Base-by-base conservation (phyloP, 2,888 invertebrate genomes). In the Asteroscopus sphinx region DNA sequence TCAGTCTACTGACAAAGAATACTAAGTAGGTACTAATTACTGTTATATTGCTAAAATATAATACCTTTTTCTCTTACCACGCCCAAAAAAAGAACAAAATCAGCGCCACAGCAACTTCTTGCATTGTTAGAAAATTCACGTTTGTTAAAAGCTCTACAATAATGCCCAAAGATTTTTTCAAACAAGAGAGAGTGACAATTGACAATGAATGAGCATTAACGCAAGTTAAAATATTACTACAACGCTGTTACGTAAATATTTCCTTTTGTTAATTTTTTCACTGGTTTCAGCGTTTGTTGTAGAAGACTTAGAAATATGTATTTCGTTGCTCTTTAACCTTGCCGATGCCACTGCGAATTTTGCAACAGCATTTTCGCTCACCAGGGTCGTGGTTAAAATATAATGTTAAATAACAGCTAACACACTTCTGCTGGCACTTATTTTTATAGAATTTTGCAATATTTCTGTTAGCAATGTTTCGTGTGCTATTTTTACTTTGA, bases 341-440 rank as follows among this genome's bases (percentile, higher is more conserved):
- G 75, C 47, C 30, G 73, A 73, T 73, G 70, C 63, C 46, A 57
- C 62, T 40, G 52, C 16, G 32, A 59, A 58, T 77, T 71, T 77
- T 56, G 68, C 44, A 68, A 75, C 32, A 49, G 52, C 39, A 57
- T 54, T 65, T 58, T 57, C 54, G 49, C 59, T 57, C 16, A 45
- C 41, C 61, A 73, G 48, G 71, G 68, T 47, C 70, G 57, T 41
- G 47, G 53, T 58, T 66, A 53, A 68, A 61, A 53, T 44, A 41
- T 57, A 45, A 47, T 52, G 40, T 58, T 64, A 54, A 66, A 66
- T 64, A 62, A 73, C 45, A 61, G 33, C 30, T 30, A 45, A 35
- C 33, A 63, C 32, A 47, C 35, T 62, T 51, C 40, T 32, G 56
- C 26, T 25, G 13, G 26, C 16, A 44, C 46, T 57, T 45, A 9